Conservation (phyloP, 2,888 invertebrate species). For the Mechanitis mazaeus region DNA sequence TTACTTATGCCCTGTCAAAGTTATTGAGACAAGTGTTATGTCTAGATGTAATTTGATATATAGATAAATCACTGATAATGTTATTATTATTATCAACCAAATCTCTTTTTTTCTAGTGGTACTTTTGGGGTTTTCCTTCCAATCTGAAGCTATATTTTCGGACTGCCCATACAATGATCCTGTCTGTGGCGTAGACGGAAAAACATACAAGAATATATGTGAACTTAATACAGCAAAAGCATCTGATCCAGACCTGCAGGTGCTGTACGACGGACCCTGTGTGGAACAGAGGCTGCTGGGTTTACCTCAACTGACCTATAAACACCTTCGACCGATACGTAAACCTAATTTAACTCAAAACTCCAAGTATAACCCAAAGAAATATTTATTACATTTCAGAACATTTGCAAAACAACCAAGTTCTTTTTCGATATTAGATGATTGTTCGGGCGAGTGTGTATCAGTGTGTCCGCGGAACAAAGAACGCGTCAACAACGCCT, state of each 20-base stretch:
- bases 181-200: constrained; percentile 40
- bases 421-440: background rate
- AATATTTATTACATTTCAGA: constrained; percentile 5
- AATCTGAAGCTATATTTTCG: constrained; percentile 8
- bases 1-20: background rate
- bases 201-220: background rate
- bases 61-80: no score
- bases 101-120: constrained; percentile 13
- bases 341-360: background rate
- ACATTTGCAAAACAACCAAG: constrained; percentile 1
- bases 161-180: constrained; percentile 3
- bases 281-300: no score
- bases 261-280: no score
- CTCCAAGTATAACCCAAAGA: background rate
- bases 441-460: constrained; percentile 8
- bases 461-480: constrained; percentile 2
- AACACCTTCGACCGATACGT: no score
- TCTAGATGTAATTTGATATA: no score
- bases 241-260: no score
- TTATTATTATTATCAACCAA: no score
- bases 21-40: background rate
- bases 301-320: no score
- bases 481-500: constrained; percentile 4
- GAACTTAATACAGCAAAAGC: no score
- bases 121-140: constrained; percentile 1